phyloP scores from a whole-genome alignment of 2,113 vertebrate genomes.

The Oreamnos americanus region DNA sequence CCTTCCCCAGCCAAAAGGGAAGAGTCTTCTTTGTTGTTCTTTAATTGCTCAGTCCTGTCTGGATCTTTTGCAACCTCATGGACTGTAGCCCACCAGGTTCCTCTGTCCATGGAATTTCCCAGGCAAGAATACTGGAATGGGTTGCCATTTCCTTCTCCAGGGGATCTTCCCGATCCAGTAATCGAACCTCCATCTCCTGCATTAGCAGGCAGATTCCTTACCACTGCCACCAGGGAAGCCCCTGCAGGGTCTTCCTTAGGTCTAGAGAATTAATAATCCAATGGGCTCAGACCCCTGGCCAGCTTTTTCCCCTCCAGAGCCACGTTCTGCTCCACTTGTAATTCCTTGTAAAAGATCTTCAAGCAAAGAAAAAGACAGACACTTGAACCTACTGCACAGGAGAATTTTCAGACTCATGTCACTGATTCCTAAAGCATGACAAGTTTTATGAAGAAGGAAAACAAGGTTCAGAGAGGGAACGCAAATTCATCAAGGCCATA shows the following conservation, averaged over 20 bases:
- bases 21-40: conserved; percentile 2
- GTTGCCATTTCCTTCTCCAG: neutral
- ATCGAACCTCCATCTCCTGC: neutral
- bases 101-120: neutral
- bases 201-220: neutral
- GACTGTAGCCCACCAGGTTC: neutral
- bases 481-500: neutral
- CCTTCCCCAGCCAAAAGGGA: neutral
- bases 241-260: neutral
- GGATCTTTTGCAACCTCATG: neutral
- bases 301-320: neutral
- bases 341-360: conserved; percentile 59
- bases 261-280: neutral
- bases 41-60: neutral
- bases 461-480: neutral
- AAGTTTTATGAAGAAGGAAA: neutral
- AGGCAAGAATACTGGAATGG: neutral
- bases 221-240: neutral
- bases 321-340: conserved; percentile 22
- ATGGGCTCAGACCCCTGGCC: neutral
- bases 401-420: neutral
- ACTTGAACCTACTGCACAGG: neutral
- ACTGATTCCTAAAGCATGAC: neutral
- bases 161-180: neutral
- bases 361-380: neutral